phyloP scores from a whole-genome alignment of 2,113 vertebrate genomes.

The Brachyistius frenatus region DNA sequence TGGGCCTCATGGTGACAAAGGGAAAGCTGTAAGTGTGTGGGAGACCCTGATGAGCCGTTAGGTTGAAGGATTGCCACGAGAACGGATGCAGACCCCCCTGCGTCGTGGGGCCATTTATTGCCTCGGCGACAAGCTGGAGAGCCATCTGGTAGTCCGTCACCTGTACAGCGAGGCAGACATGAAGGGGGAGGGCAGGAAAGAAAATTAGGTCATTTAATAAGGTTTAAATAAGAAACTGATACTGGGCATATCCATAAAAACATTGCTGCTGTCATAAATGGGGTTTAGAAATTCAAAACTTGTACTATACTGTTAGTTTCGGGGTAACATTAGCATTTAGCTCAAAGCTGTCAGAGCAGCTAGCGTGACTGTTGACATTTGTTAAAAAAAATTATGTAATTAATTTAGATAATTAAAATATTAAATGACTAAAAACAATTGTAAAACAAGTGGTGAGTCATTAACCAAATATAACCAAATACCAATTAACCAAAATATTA shows the following conservation, averaged over 20 bases:
- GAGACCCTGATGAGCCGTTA: constrained; percentile 87
- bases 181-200: neutral
- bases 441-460: too few relatives aligned
- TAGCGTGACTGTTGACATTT: too few relatives aligned
- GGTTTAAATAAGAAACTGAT: neutral
- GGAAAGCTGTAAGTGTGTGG: constrained; percentile 87
- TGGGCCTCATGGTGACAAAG: constrained; percentile 87
- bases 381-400: too few relatives aligned
- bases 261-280: neutral
- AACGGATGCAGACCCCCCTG: constrained; percentile 88
- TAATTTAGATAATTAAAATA: too few relatives aligned
- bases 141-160: constrained; percentile 90
- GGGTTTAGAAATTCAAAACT: too few relatives aligned
- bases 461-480: too few relatives aligned
- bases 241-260: neutral
- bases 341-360: too few relatives aligned
- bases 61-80: constrained; percentile 88
- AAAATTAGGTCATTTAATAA: neutral
- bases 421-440: too few relatives aligned
- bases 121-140: constrained; percentile 82
- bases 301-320: too few relatives aligned
- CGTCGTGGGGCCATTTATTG: constrained; percentile 89
- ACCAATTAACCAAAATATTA: neutral
- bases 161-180: constrained; percentile 70
- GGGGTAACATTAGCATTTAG: too few relatives aligned